Conservation (phyloP, 2,797 vertebrate genomes). For the Amniataba percoides region DNA sequence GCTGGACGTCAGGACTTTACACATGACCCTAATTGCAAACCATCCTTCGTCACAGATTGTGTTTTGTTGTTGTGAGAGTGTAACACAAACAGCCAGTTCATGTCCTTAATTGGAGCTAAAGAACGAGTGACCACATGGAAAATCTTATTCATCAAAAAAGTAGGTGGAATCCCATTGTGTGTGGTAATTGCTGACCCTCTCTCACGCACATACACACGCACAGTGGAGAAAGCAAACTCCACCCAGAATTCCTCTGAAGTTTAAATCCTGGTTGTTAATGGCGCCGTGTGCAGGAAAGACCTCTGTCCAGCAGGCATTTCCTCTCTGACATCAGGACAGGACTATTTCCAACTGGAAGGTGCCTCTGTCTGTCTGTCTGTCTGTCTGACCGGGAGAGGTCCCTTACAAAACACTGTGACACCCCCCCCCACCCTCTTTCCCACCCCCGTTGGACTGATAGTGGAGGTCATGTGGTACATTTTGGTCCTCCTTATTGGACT, state of each 20-base stretch:
- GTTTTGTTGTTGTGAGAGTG: conserved; percentile 34
- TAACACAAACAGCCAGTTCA: conserved; percentile 37
- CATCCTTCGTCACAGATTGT: conserved; percentile 25
- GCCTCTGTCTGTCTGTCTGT: conserved; percentile 33
- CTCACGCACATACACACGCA: conserved; percentile 32
- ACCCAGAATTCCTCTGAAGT: conserved; percentile 79
- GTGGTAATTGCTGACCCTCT: conserved; percentile 38
- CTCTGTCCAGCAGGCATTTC: conserved; percentile 83
- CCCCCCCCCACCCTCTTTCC: too few species aligned
- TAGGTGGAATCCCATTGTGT: conserved; percentile 67
- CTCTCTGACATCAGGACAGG: conserved; percentile 79
- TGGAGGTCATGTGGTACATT: conserved; percentile 12
- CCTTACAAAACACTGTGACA: conserved; percentile 37
- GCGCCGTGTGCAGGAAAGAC: conserved; percentile 75
- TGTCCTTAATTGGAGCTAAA: conserved; percentile 71
- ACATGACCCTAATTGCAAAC: not conserved
- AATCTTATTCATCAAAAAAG: conserved; percentile 66
- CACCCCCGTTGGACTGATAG: conserved; percentile 16
- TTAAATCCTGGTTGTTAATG: conserved; percentile 60
- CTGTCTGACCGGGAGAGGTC: conserved; percentile 36
- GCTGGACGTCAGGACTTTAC: not conserved
- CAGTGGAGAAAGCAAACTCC: conserved; percentile 67
- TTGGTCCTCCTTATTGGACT: not conserved
- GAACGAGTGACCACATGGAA: conserved; percentile 69
- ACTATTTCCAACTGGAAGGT: conserved; percentile 75